Percentiles rank a stretch among this genome's conserved stretches.
Evolutionary conservation across 2,113 vertebrate genomes (phyloP).

Genomic region (Petroica traversi): DNA sequence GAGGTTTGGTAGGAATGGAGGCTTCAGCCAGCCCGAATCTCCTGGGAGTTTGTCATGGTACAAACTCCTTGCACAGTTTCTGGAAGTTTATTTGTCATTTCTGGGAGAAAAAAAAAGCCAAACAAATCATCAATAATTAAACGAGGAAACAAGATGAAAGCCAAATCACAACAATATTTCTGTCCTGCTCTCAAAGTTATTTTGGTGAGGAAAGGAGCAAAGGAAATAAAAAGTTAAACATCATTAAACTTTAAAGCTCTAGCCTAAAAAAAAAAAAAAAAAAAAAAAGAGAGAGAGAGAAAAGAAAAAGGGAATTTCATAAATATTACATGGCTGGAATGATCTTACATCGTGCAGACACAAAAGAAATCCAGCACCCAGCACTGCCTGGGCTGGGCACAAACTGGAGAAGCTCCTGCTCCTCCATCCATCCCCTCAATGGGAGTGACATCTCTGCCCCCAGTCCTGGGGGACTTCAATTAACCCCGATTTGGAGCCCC

Average conservation of each 20-base stretch:
- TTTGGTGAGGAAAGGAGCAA: conserved; percentile 28
- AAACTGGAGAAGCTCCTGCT: background rate
- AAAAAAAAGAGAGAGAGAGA: background rate
- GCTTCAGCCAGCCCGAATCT: background rate
- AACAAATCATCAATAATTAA: conserved; percentile 55
- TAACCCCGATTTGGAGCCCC: background rate
- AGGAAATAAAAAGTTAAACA: conserved; percentile 39
- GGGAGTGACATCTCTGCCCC: background rate
- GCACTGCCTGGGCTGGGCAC: background rate
- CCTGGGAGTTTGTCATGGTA: background rate
- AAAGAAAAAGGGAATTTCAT: background rate
- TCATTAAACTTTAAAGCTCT: conserved; percentile 53
- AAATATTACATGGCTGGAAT: background rate
- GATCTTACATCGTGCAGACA: background rate
- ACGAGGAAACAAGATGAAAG: conserved; percentile 34
- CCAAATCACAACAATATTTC: conserved; percentile 28
- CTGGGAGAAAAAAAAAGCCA: background rate
- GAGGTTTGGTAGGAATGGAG: background rate
- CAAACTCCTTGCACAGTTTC: background rate
- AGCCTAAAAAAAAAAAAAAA: background rate
- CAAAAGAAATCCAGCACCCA: background rate
- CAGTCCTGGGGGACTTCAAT: background rate
- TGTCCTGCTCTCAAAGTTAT: conserved; percentile 6
- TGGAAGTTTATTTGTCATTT: conserved; percentile 19
- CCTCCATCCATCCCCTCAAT: background rate